Base-by-base conservation (phyloP, 2,888 invertebrate genomes). In the Geophilus truncorum region DNA sequence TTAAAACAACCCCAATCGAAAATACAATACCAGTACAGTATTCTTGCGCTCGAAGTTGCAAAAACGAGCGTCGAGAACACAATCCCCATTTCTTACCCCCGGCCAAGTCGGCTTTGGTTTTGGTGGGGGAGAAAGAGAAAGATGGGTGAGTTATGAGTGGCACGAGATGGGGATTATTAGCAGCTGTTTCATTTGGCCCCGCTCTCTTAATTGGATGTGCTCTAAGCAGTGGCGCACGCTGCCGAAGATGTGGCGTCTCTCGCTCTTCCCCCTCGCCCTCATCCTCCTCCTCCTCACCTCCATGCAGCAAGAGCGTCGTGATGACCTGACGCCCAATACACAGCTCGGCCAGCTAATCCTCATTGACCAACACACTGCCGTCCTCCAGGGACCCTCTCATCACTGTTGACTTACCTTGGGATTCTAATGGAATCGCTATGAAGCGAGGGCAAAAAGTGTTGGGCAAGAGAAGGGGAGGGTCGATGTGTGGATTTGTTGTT, bases 161-260 rank as follows among this genome's bases (percentile, higher is more conserved):
- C 79, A 79, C 79, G 51, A 79, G 79, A 79, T 79, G 79, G 79
- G 79, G 79, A 79, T 79, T 79, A 79, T 79, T 79, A 79, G 79
- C 79, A 79, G 79, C 79, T 79, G 79, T 79, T 79, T 79, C 79
- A 79, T 79, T 79, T 79, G 79, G 79, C 79, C 25, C 34, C 25
- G 78, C 45, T 21, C 51, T 51, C 79, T 79, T 79, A 79, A 79
- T 79, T 79, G 79, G 79, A 79, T 79, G 79, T 79, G 79, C 79
- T 79, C 51, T 77, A 77, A 77, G 78, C 78, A 32, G 78, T 25
- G 78, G 45, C 51, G 51, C 51, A 51, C 28, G 51, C 79, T 25
- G 77, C 34, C 34, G 77, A 23, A 34, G 77, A 34, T 32, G 77
- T 36, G 77, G 77, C 34, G 23, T 77, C 77, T 77, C 77, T 32